phyloP scores from a whole-genome alignment of 2,888 invertebrate species.

The Stenchaetothrips biformis region DNA sequence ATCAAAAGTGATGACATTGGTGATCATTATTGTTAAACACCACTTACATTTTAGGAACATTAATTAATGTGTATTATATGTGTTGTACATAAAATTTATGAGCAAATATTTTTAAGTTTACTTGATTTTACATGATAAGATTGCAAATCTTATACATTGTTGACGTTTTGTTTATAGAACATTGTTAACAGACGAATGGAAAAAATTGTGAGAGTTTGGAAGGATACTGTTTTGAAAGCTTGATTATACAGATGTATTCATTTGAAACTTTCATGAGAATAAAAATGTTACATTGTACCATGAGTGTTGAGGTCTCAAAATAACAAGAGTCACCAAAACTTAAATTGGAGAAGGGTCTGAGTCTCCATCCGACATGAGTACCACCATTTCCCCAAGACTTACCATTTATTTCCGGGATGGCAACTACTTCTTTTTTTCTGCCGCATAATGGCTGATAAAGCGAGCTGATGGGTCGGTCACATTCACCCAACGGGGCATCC shows the following conservation, averaged over 20 bases:
- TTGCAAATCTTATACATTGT: background rate
- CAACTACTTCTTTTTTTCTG: slow-evolving; percentile 39
- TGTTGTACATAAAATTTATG: background rate
- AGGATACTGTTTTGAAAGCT: background rate
- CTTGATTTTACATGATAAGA: background rate
- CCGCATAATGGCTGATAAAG: slow-evolving; percentile 67
- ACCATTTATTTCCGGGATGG: background rate
- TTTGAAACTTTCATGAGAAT: slow-evolving; percentile 19
- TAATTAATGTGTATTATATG: background rate
- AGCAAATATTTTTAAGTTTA: slow-evolving; percentile 15
- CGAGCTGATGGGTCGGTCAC: slow-evolving; percentile 69
- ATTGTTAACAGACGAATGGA: background rate
- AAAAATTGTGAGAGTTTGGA: background rate
- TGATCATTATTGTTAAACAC: slow-evolving; percentile 8
- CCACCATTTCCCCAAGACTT: no score
- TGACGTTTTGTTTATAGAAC: slow-evolving; percentile 1
- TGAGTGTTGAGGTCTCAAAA: background rate
- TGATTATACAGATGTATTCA: background rate
- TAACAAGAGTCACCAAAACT: no score
- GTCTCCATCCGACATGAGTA: background rate
- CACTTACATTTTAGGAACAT: background rate
- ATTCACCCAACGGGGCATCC: slow-evolving; percentile 75
- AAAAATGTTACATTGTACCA: slow-evolving; percentile 5
- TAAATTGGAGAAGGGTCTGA: no score
- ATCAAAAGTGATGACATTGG: slow-evolving; percentile 5